These are phyloP conservation scores for Anthoptus insignis DNA, from an alignment of 2,888 invertebrate species.

Conservation along the genomic window DNA sequence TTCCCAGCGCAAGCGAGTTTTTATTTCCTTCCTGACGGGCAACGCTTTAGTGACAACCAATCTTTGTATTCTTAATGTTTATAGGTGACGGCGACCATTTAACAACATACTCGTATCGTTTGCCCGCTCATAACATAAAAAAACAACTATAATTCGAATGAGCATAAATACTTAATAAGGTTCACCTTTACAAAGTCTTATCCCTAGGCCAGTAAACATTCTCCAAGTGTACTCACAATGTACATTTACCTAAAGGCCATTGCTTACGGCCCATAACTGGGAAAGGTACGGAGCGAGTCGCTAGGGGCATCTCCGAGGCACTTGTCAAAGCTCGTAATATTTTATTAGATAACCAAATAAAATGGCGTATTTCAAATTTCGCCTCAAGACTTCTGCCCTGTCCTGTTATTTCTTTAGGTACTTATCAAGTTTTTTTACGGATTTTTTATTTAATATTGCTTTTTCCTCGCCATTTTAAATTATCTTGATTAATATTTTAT, in stretches of 20 bases:
- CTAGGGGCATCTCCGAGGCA: constrained; percentile 73
- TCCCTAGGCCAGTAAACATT: constrained; percentile 22
- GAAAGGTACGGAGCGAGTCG: constrained; percentile 71
- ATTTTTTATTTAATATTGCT: constrained; percentile 18
- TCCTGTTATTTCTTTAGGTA: constrained; percentile 26
- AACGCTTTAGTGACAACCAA: no score
- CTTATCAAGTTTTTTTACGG: constrained; percentile 13
- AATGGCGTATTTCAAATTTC: constrained; percentile 71
- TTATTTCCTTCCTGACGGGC: no score
- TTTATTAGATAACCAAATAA: constrained; percentile 86
- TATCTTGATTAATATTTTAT: no score
- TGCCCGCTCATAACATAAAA: no score
- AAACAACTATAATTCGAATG: neutral
- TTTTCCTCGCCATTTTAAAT: no score
- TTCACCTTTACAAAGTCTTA: constrained; percentile 1
- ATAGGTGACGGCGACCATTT: no score
- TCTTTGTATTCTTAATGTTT: no score
- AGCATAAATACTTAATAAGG: constrained; percentile 2
- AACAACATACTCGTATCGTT: no score
- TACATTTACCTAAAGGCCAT: constrained; percentile 48
- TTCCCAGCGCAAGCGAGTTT: no score
- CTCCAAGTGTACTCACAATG: constrained; percentile 39
- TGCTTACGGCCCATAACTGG: constrained; percentile 71
- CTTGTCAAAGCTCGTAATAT: constrained; percentile 85
- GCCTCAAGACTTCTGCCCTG: constrained; percentile 49